A percentile compares a stretch with the other conserved stretches of the same genome.
phyloP scores from a whole-genome alignment of 2,797 vertebrate genomes.

The Pseudochirops corinnae region DNA sequence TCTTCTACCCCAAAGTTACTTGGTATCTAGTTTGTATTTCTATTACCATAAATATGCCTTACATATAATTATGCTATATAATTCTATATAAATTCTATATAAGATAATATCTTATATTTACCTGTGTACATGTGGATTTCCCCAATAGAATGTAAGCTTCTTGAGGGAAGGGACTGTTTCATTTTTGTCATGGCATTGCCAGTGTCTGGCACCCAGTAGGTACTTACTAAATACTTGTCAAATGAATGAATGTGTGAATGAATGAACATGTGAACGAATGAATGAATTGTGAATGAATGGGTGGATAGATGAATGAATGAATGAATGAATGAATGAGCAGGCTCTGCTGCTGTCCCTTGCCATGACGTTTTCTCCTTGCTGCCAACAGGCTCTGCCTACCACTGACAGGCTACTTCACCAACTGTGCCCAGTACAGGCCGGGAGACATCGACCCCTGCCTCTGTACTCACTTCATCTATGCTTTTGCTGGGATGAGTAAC shows the following conservation, averaged over 20 bases:
- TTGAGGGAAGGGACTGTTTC: not conserved
- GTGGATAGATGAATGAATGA: no score
- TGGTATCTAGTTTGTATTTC: not conserved
- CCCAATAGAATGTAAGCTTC: not conserved
- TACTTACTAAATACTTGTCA: not conserved
- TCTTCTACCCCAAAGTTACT: not conserved
- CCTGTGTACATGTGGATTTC: not conserved
- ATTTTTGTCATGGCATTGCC: not conserved
- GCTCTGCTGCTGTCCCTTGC: not conserved
- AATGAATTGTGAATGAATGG: no score
- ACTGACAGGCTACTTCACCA: constrained; percentile 89
- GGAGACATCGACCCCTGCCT: constrained; percentile 88
- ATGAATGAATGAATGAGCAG: not conserved
- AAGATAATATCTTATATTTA: not conserved
- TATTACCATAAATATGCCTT: not conserved
- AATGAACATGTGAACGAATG: not conserved
- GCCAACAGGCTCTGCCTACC: constrained; percentile 84
- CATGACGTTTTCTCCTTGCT: not conserved
- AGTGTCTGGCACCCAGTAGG: not conserved
- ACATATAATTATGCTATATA: no score
- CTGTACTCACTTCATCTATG: constrained; percentile 87
- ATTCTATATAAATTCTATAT: no score
- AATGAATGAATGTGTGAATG: no score
- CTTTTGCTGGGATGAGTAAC: constrained; percentile 85
- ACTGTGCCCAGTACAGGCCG: constrained; percentile 89